Conservation (phyloP, 2,113 vertebrate species). For the Otis tarda region DNA sequence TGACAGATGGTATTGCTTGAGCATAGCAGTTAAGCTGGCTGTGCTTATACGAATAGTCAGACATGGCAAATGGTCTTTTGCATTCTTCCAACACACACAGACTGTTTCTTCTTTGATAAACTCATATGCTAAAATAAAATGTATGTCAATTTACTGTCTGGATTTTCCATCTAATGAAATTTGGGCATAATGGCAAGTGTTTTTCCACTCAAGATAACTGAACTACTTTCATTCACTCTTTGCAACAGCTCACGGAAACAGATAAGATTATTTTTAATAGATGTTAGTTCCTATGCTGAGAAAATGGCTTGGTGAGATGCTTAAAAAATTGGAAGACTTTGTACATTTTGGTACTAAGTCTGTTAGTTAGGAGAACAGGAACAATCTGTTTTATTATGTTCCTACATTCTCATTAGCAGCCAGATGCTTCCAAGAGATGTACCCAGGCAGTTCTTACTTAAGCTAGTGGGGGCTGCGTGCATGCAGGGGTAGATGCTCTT, state of each 20-base stretch:
- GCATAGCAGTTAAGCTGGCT: background rate
- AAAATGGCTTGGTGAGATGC: background rate
- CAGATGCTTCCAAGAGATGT: background rate
- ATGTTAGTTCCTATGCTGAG: background rate
- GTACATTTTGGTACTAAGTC: background rate
- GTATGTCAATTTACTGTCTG: background rate
- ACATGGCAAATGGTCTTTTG: constrained; percentile 3
- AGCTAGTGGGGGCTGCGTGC: background rate
- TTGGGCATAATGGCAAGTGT: background rate
- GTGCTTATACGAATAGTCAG: constrained; percentile 1
- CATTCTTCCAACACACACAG: constrained; percentile 8
- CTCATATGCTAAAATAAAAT: constrained; percentile 1
- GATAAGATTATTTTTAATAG: background rate
- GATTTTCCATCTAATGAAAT: constrained; percentile 25
- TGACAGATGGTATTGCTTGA: constrained; percentile 43
- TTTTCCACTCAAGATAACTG: background rate
- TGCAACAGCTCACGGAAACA: background rate
- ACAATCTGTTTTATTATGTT: background rate
- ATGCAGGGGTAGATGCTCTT: background rate
- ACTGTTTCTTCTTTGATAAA: constrained; percentile 6
- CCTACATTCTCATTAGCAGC: background rate
- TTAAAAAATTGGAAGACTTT: background rate
- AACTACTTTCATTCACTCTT: background rate
- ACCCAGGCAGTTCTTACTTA: background rate
- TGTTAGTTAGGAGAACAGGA: background rate